A percentile compares a stretch with the other conserved stretches of the same genome.
phyloP scores from a whole-genome alignment of 2,797 vertebrate species.

The Alosa sapidissima region DNA sequence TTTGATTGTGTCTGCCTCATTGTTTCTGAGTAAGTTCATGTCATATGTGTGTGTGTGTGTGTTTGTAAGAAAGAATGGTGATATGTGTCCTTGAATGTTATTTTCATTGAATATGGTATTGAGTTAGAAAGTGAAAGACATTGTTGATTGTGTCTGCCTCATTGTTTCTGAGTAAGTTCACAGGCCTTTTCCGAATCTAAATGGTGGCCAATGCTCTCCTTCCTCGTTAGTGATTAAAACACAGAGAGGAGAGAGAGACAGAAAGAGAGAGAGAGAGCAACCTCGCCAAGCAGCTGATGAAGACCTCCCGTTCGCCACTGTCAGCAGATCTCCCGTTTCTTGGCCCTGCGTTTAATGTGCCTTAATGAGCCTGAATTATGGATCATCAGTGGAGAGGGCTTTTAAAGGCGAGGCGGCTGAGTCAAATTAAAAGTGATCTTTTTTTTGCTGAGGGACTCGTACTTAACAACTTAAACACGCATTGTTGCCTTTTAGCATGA shows the following conservation, averaged over 20 bases:
- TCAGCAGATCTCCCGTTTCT: slow-evolving; percentile 62
- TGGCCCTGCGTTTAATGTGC: slow-evolving; percentile 57
- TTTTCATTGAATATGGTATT: background rate
- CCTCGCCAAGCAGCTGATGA: slow-evolving; percentile 46
- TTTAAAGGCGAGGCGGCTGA: slow-evolving; percentile 55
- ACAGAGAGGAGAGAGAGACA: background rate
- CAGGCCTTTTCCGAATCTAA: background rate
- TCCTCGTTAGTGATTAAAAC: background rate
- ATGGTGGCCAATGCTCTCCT: background rate
- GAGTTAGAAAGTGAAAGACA: background rate
- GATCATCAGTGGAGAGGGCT: slow-evolving; percentile 59
- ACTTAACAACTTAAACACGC: slow-evolving; percentile 28
- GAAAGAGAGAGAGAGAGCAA: background rate
- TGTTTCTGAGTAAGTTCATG: background rate
- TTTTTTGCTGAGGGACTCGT: slow-evolving; percentile 39
- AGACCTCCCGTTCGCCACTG: slow-evolving; percentile 50
- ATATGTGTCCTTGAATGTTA: background rate
- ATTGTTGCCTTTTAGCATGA: slow-evolving; percentile 8
- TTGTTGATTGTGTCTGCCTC: background rate
- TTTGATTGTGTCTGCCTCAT: background rate
- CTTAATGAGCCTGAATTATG: slow-evolving; percentile 72
- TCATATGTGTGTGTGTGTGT: too few species aligned
- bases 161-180: background rate
- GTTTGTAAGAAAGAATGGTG: too few species aligned
- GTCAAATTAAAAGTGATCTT: slow-evolving; percentile 63